phyloP scores from a whole-genome alignment of 2,888 invertebrate species.

The Dorcus parallelipipedus region DNA sequence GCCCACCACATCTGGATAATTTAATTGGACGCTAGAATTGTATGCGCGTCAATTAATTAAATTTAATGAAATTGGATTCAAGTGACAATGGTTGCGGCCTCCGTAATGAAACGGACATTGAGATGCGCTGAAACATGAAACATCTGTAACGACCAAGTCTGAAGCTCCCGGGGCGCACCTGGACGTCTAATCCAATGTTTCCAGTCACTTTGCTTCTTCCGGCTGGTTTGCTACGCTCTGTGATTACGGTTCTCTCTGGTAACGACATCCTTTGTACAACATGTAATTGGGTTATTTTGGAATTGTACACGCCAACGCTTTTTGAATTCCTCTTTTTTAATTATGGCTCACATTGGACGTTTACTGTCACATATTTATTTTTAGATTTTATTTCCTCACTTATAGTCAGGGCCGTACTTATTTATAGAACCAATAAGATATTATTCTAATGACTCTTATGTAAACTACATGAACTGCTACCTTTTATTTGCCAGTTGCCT shows the following conservation, averaged over 20 bases:
- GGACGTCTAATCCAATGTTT: not conserved
- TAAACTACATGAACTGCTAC: too few species aligned
- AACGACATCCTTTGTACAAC: conserved; percentile 3
- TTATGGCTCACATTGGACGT: not conserved
- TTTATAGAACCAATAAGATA: too few species aligned
- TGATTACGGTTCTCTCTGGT: not conserved
- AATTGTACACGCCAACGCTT: conserved; percentile 22
- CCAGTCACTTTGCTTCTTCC: not conserved
- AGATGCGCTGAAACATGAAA: not conserved
- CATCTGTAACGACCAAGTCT: not conserved
- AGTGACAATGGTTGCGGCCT: not conserved
- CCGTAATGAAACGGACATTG: not conserved
- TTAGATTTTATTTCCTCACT: too few species aligned
- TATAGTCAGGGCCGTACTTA: too few species aligned
- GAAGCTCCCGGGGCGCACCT: not conserved
- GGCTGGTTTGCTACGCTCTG: not conserved
- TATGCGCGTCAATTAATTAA: not conserved
- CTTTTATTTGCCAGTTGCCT: too few species aligned
- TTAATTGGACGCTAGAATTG: not conserved
- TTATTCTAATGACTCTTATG: too few species aligned
- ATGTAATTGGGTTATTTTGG: conserved; percentile 21
- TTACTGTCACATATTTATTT: too few species aligned
- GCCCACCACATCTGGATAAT: too few species aligned
- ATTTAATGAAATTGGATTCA: not conserved
- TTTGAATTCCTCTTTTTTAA: conserved; percentile 13